phyloP scores from a whole-genome alignment of 2,888 invertebrate species.

The Orthonevra nobilis region DNA sequence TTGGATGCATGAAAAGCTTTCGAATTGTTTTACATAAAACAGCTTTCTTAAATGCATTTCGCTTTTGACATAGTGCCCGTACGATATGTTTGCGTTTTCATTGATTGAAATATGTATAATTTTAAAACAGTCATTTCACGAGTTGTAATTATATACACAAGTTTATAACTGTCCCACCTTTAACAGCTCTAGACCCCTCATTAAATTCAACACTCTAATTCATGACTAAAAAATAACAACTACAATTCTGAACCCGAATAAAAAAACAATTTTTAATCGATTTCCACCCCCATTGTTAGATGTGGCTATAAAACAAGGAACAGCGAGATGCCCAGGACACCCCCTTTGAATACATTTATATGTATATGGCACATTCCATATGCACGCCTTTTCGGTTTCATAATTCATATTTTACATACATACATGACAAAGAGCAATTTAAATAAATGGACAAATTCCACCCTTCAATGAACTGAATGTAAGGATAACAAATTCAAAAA shows the following conservation, averaged over 20 bases:
- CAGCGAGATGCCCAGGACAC: slow-evolving; percentile 5
- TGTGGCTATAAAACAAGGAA: slow-evolving; percentile 8
- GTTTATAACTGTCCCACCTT: slow-evolving; percentile 1
- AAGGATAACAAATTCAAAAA: slow-evolving; percentile 47
- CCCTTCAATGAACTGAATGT: slow-evolving; percentile 42
- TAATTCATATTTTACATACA: slow-evolving; percentile 64
- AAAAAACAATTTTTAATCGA: slow-evolving; percentile 46
- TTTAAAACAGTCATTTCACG: background rate
- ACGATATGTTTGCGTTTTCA: no score
- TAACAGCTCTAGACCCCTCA: slow-evolving; percentile 22
- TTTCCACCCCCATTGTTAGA: slow-evolving; percentile 61
- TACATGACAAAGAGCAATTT: slow-evolving; percentile 55
- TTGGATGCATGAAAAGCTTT: no score
- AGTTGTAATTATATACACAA: slow-evolving; percentile 15
- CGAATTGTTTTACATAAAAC: no score
- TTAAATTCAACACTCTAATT: slow-evolving; percentile 28
- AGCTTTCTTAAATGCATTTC: no score
- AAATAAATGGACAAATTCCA: slow-evolving; percentile 62
- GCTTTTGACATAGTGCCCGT: no score
- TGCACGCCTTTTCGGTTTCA: slow-evolving; percentile 41
- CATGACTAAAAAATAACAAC: slow-evolving; percentile 34
- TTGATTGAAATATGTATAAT: no score
- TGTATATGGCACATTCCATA: slow-evolving; percentile 34
- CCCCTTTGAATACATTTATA: no score
- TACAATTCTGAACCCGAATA: slow-evolving; percentile 17